Conservation (phyloP, 2,113 vertebrate species). For the Anarrhichthys ocellatus region DNA sequence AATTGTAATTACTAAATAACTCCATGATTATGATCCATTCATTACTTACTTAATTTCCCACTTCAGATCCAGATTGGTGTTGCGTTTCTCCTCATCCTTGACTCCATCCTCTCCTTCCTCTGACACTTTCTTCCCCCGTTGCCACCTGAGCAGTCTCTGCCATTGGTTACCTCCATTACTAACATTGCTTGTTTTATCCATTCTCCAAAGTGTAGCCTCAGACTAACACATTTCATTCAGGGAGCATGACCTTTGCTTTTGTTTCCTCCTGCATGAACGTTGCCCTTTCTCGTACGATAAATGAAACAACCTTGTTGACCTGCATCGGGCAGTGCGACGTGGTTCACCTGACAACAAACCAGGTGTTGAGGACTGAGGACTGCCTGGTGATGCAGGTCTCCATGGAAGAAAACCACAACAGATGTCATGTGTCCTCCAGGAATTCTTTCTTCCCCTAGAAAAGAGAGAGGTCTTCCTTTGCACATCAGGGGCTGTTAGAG, state of each 20-base stretch:
- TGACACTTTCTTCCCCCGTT: conserved; percentile 54
- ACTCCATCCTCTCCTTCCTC: conserved; percentile 41
- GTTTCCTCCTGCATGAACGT: background rate
- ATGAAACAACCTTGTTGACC: background rate
- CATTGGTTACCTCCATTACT: conserved; percentile 63
- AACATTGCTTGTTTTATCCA: conserved; percentile 47
- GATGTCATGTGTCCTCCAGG: conserved; percentile 60
- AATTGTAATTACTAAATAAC: background rate
- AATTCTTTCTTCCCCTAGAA: conserved; percentile 43
- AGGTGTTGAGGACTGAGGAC: conserved; percentile 27
- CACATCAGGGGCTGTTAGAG: background rate
- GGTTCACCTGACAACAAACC: conserved; percentile 56
- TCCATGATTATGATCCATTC: background rate
- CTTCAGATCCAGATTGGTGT: conserved; percentile 23
- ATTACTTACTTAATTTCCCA: conserved; percentile 76
- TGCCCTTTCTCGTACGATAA: background rate
- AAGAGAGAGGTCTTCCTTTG: conserved; percentile 25
- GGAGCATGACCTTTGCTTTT: background rate
- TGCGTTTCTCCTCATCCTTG: conserved; percentile 48
- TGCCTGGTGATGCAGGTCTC: conserved; percentile 76
- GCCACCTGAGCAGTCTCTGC: conserved; percentile 72
- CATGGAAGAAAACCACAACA: conserved; percentile 75
- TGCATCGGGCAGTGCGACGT: conserved; percentile 26
- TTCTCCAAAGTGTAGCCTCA: conserved; percentile 10
- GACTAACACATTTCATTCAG: background rate